A percentile compares a stretch with the other conserved stretches of the same genome.
phyloP scores from a whole-genome alignment of 2,113 vertebrate genomes.

The Lophotis ruficrista region DNA sequence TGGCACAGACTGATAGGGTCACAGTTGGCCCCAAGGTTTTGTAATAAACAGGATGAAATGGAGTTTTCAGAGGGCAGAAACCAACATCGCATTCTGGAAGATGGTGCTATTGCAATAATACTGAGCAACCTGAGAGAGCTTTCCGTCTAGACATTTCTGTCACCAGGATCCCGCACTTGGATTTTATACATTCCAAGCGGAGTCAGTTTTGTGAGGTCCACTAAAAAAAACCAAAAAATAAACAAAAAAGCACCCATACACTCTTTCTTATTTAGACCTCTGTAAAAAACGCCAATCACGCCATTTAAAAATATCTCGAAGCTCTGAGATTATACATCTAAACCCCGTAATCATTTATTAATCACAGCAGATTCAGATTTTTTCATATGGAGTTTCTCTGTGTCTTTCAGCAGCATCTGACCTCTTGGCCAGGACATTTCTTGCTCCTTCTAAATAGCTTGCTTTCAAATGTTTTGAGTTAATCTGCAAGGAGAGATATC shows the following conservation, averaged over 20 bases:
- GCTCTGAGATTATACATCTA: neutral
- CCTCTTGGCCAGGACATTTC: neutral
- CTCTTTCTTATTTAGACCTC: neutral
- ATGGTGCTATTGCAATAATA: neutral
- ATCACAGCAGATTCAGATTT: neutral
- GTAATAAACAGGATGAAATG: neutral
- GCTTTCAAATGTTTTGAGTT: neutral
- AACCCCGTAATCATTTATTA: neutral
- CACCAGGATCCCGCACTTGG: neutral
- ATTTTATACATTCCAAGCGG: neutral
- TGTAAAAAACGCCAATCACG: neutral
- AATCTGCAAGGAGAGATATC: neutral
- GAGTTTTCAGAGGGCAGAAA: neutral
- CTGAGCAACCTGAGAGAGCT: neutral
- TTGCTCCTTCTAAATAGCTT: neutral
- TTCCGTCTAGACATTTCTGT: neutral
- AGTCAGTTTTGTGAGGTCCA: neutral
- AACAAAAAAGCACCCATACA: neutral
- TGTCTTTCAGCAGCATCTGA: neutral
- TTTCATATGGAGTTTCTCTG: neutral
- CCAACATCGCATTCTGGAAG: neutral
- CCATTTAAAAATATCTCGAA: neutral
- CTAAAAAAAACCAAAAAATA: neutral
- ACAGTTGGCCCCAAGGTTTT: neutral
- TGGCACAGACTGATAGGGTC: neutral